Base-by-base conservation (phyloP, 2,113 vertebrate species). In the Oxygymnocypris stewartii region DNA sequence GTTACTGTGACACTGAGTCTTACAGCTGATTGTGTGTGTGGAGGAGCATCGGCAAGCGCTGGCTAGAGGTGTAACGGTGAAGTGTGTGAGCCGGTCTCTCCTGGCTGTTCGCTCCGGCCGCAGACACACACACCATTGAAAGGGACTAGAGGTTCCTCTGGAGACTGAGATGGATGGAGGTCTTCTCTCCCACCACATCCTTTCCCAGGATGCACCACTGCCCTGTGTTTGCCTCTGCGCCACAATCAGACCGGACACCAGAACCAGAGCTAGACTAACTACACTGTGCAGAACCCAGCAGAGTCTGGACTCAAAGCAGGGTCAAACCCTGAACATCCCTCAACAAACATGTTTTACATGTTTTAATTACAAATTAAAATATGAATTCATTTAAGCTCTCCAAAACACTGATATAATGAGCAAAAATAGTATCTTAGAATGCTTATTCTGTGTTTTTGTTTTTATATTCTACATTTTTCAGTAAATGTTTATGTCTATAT, bases 81-180 rank as follows among this genome's bases (percentile, higher is more conserved):
- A 31, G 28, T 31, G 28, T 31, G 28, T 31, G 28, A 31, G 28
- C 28, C 28, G 28, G 28, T 31, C 28, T 31, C 28, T 31, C 61
- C 91, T 91, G 93, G 90, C 95, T 94, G 93, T 94, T 94, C 90
- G 95, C 93, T 93, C 92, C 89, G 93, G 94, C 93, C 93, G 95
- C 95, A 95, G 93, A 96, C 91, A 94, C 92, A 94, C 88, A 93
- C 88, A 91, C 94, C 57, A 89, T 94, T 96, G 95, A 96, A n/a
- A 96, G 95, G 94, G 93, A 94, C 93, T 92, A 94, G 94, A 95
- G 93, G 94, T 92, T 94, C 93, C 92, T 61, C 57, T 10, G 92
- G 28, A 42, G 42, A 65, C 35, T 69, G 31, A 86, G 69, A 73
- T 40, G 37, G 20, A 40, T 40, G 8, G 35, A 23, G 18, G 8